Base-by-base conservation (phyloP, 2,797 vertebrate species). In the Gobio occitaniae region DNA sequence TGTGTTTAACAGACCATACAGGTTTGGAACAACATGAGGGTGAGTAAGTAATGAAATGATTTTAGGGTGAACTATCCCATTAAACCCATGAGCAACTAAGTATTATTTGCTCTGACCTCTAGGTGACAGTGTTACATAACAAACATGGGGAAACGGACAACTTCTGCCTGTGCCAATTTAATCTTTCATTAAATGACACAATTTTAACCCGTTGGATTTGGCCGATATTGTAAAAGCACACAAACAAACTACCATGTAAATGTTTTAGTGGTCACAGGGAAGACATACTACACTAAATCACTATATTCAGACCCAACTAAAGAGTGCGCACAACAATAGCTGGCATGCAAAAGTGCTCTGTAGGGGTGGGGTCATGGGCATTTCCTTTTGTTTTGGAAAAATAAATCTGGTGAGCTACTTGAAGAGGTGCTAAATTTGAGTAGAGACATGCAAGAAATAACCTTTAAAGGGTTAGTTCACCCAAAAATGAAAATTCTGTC, bases 141-240 rank as follows among this genome's bases (percentile, higher is more conserved):
- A 66, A 88, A 89, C 83, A 83, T 71, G 78, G 44, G 44, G 12
- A 85, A 21, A 76, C 16, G 36, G 77, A 61, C 25, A 77, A n/a
- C 17, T 21, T 32, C n/a, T 56, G 63, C 56, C 68, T 89, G 21
- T n/a, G 69, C 41, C 69, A 44, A 71, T 84, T 78, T 89, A 90
- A 91, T 90, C 92, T 93, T 93, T 93, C 89, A 91, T 89, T 81
- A 91, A 92, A 93, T 92, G 92, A 93, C 90, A 93, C 83, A 78
- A 82, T 83, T 88, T 89, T 92, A 93, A 91, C 91, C 92, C 91
- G 93, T 93, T 92, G 87, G 87, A 89, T 94, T 93, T 93, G 80
- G 85, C 86, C 41, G 84, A 85, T 87, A 91, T 92, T 89, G 89
- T 92, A 91, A 85, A 92, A 93, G 91, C 88, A 38, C 87, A 91